phyloP scores from a whole-genome alignment of 2,113 vertebrate species.

The Regulus satrapa region DNA sequence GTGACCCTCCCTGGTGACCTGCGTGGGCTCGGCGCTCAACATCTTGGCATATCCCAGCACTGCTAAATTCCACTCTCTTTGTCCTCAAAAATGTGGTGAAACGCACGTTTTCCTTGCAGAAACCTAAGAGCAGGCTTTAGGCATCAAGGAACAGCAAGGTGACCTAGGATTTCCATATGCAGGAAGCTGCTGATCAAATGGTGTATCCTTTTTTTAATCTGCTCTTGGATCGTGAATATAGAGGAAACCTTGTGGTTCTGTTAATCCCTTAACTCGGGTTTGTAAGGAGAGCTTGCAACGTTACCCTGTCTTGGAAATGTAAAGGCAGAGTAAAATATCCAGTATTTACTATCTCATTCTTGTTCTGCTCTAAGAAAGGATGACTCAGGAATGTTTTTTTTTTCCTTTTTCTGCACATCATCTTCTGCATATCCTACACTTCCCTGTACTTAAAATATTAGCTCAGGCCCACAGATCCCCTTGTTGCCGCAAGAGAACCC shows the following conservation, averaged over 20 bases:
- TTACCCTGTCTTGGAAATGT: accelerated
- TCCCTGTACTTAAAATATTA: background rate
- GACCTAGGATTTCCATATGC: slow-evolving; percentile 23
- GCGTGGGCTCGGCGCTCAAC: slow-evolving; percentile 55
- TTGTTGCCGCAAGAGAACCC: background rate
- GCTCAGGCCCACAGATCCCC: background rate
- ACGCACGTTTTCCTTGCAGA: background rate
- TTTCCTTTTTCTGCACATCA: background rate
- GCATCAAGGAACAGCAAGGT: slow-evolving; percentile 34
- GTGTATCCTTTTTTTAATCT: slow-evolving; percentile 5
- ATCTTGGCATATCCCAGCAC: slow-evolving; percentile 63
- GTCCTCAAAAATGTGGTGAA: background rate
- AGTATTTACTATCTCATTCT: background rate
- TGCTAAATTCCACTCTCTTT: slow-evolving; percentile 45
- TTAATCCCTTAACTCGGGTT: background rate
- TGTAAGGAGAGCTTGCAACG: background rate
- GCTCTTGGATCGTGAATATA: background rate
- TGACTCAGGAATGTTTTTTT: background rate
- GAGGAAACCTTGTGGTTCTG: background rate
- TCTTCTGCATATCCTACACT: background rate
- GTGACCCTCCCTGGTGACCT: slow-evolving; percentile 49
- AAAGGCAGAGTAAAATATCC: background rate
- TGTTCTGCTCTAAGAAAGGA: background rate
- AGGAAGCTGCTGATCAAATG: slow-evolving; percentile 25
- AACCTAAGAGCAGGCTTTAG: background rate